A percentile compares a stretch with the other conserved stretches of the same genome.
Conservation (phyloP, 2,888 invertebrate genomes). For the Cyrtodaria siliqua region DNA sequence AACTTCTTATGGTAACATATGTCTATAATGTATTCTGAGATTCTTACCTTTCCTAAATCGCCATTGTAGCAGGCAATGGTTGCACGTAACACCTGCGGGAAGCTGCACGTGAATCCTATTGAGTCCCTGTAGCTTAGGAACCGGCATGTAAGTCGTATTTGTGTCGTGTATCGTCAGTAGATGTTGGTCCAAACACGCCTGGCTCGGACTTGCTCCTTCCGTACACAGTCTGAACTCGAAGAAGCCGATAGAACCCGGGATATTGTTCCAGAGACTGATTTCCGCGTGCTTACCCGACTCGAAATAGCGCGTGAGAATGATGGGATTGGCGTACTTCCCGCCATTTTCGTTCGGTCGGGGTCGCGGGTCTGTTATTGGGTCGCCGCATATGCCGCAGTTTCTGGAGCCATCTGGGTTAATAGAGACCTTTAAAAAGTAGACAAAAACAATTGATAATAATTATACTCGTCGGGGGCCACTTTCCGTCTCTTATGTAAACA, state of each 20-base stretch:
- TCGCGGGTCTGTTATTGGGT: conserved; percentile 34
- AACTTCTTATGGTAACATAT: no score
- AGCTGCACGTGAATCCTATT: conserved; percentile 54
- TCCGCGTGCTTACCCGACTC: conserved; percentile 46
- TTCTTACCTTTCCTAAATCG: conserved; percentile 60
- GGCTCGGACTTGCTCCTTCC: conserved; percentile 33
- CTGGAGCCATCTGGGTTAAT: conserved; percentile 49
- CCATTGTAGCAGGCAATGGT: conserved; percentile 59
- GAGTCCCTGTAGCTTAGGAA: conserved; percentile 41
- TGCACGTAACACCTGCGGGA: conserved; percentile 56
- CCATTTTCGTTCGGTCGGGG: conserved; percentile 61
- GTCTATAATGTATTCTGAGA: no score
- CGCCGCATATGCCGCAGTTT: conserved; percentile 68
- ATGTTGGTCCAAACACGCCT: conserved; percentile 46
- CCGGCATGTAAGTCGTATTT: conserved; percentile 33
- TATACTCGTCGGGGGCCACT: no score
- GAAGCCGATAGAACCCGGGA: conserved; percentile 46
- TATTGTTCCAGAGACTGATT: conserved; percentile 55
- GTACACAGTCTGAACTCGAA: conserved; percentile 61
- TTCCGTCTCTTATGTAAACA: no score
- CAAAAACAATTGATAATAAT: no score
- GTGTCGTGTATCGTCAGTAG: conserved; percentile 37
- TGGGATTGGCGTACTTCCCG: conserved; percentile 59
- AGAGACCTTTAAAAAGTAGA: conserved; percentile 36
- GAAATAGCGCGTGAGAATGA: conserved; percentile 51